These are phyloP conservation scores for Drosophila macrothrix DNA, from an alignment of 2,888 invertebrate species.

Conservation along the genomic window DNA sequence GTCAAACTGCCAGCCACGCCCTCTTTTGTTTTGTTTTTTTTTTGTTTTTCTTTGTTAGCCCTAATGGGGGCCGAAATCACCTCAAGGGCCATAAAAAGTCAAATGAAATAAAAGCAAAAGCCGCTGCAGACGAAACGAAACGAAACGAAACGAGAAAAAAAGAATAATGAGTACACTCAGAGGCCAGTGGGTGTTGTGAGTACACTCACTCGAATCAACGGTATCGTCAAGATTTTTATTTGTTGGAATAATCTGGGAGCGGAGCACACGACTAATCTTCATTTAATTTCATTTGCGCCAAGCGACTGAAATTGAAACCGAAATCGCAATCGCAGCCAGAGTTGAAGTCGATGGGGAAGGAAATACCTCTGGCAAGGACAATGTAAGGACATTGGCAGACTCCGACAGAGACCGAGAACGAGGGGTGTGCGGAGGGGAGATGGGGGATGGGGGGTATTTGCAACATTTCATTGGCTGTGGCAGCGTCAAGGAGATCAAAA, in stretches of 20 bases:
- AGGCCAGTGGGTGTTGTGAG: conserved; percentile 19
- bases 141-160: not conserved
- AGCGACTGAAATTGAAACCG: conserved; percentile 72
- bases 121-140: conserved; percentile 64
- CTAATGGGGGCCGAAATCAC: conserved; percentile 69
- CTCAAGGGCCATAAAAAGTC: conserved; percentile 77
- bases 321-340: conserved; percentile 53
- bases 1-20: conserved; percentile 41
- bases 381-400: conserved; percentile 73
- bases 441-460: conserved; percentile 30
- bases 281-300: conserved; percentile 82
- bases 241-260: conserved; percentile 77
- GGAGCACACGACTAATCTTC: conserved; percentile 82
- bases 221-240: conserved; percentile 78
- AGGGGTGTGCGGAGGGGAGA: not conserved
- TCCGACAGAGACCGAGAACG: not conserved
- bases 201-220: conserved; percentile 21
- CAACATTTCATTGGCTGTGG: conserved; percentile 78
- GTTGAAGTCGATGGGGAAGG: conserved; percentile 4
- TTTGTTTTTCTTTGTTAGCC: conserved; percentile 1
- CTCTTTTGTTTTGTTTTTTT: not conserved
- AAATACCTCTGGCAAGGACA: conserved; percentile 70
- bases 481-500: conserved; percentile 76
- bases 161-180: conserved; percentile 69
- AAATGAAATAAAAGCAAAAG: conserved; percentile 73